Evolutionary conservation across 2,888 invertebrate species (phyloP).

Genomic region (Dicyrtomina minuta): DNA sequence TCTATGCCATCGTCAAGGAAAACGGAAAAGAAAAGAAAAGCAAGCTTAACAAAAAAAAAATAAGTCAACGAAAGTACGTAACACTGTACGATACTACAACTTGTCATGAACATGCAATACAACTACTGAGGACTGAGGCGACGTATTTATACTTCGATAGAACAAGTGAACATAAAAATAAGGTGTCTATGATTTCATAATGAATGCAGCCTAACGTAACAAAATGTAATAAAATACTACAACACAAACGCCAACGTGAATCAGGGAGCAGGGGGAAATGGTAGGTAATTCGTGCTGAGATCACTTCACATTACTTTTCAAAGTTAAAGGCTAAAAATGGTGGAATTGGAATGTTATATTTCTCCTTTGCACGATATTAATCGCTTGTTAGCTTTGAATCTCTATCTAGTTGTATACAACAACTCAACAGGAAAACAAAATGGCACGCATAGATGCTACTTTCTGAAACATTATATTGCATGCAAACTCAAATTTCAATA

Average conservation of each 20-base stretch:
- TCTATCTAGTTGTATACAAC: no score
- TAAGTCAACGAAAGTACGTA: not conserved
- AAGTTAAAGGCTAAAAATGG: no score
- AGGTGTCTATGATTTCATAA: not conserved
- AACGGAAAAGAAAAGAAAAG: constrained; percentile 29
- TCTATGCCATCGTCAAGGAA: constrained; percentile 36
- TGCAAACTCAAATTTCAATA: not conserved
- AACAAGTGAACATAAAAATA: not conserved
- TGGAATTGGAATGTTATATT: no score
- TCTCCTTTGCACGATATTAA: no score
- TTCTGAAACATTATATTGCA: not conserved
- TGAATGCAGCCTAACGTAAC: not conserved
- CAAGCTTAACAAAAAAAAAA: constrained; percentile 26
- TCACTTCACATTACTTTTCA: no score
- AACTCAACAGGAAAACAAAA: not conserved
- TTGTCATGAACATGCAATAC: not conserved
- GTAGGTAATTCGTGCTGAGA: not conserved
- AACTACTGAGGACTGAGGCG: no score
- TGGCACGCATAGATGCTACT: not conserved
- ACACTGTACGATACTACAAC: not conserved
- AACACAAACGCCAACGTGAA: not conserved
- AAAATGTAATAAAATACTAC: not conserved
- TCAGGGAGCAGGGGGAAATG: not conserved
- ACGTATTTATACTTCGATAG: no score
- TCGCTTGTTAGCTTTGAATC: no score